Evolutionary conservation across 2,113 vertebrate genomes (phyloP).

Genomic region (Taxidea taxus): DNA sequence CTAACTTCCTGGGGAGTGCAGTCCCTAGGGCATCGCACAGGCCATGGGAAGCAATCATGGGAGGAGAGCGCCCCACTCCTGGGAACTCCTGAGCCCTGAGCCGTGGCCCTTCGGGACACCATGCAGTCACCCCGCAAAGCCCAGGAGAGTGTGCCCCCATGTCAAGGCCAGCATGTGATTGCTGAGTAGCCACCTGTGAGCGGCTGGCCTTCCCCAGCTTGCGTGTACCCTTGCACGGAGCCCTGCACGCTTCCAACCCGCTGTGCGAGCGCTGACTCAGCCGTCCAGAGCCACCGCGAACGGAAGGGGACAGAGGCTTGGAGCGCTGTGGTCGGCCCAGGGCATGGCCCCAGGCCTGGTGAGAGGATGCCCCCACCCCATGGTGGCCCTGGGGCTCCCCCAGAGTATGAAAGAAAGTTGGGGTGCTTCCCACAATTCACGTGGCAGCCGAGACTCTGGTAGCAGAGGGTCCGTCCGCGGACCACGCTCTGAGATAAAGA

Average conservation of each 20-base stretch:
- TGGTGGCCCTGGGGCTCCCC: background rate
- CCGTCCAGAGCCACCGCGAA: conserved; percentile 70
- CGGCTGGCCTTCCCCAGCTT: conserved; percentile 73
- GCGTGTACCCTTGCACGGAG: conserved; percentile 71
- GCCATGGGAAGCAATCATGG: fast-evolving
- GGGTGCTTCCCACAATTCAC: background rate
- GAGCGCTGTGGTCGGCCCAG: background rate
- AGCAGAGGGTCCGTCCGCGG: fast-evolving
- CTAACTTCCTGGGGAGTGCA: background rate
- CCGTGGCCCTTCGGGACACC: background rate
- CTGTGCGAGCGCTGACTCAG: conserved; percentile 64
- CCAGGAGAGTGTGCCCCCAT: background rate
- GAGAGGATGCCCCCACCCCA: fast-evolving
- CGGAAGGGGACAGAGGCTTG: background rate
- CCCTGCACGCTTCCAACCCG: conserved; percentile 70
- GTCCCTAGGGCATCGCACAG: fast-evolving
- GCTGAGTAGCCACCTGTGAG: conserved; percentile 76
- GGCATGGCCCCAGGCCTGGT: background rate
- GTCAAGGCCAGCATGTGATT: background rate
- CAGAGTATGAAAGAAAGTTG: no score
- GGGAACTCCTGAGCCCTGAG: background rate
- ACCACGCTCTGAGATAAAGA: fast-evolving
- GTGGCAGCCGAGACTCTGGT: fast-evolving
- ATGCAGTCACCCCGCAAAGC: fast-evolving
- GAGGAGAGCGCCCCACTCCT: background rate